Conservation (phyloP, 35 echinoderm and acorn worm genomes). For the Apostichopus californicus region DNA sequence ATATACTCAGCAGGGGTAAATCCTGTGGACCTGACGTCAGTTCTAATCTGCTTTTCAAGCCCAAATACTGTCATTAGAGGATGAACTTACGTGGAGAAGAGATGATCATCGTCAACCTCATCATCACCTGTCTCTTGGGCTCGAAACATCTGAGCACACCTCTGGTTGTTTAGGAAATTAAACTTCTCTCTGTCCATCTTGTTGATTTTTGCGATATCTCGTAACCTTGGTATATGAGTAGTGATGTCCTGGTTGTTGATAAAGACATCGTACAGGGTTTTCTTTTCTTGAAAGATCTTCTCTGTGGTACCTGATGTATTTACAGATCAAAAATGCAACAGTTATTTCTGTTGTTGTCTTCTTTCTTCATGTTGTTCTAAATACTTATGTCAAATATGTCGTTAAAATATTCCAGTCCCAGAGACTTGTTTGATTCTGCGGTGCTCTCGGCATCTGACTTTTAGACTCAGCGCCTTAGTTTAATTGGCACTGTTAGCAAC, state of each 20-base stretch:
- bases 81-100: constrained; percentile 95
- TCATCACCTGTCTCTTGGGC: constrained; percentile 65
- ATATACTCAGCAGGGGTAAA: no score
- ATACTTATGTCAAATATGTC: no score
- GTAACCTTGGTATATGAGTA: constrained; percentile 61
- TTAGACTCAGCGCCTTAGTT: no score
- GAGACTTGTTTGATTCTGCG: no score
- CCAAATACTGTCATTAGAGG: no score
- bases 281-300: constrained; percentile 97
- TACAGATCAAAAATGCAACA: neutral
- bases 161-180: constrained; percentile 84
- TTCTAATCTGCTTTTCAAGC: no score
- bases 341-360: no score
- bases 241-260: constrained; percentile 94
- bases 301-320: constrained; percentile 86
- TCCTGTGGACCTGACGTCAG: no score
- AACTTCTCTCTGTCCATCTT: constrained; percentile 88
- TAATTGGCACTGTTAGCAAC: no score
- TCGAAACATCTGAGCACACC: constrained; percentile 66
- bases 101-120: constrained; percentile 69
- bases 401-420: no score
- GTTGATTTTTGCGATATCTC: constrained; percentile 78
- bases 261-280: constrained; percentile 89
- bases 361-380: no score
- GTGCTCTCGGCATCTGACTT: no score